Conservation (phyloP, 2,888 invertebrate species). For the Drosophila mayaguana region DNA sequence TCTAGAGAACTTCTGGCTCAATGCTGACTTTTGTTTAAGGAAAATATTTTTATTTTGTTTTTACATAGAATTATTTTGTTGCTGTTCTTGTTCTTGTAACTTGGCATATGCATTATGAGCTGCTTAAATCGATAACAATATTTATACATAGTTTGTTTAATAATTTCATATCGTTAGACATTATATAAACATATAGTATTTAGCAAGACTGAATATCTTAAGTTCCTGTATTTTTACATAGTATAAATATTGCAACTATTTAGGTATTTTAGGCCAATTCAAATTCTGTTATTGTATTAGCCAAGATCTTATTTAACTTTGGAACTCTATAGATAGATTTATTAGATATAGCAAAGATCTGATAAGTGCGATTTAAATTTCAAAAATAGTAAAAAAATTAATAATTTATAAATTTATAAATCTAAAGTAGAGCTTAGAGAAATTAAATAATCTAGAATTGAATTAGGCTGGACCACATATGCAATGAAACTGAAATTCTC, state of each 20-base stretch:
- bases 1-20: neutral
- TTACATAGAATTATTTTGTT: constrained; percentile 38
- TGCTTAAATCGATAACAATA: constrained; percentile 68
- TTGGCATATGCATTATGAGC: constrained; percentile 52
- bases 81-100: constrained; percentile 29
- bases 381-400: neutral
- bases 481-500: neutral
- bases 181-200: constrained; percentile 28
- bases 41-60: constrained; percentile 72
- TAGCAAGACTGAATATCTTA: constrained; percentile 16
- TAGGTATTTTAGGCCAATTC: neutral
- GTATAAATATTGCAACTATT: constrained; percentile 29
- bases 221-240: constrained; percentile 36
- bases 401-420: neutral
- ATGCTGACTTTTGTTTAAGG: constrained; percentile 49
- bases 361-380: constrained; percentile 10
- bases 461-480: neutral
- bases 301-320: neutral
- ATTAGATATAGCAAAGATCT: neutral
- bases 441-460: neutral
- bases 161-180: constrained; percentile 26
- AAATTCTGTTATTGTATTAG: neutral
- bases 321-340: constrained; percentile 5
- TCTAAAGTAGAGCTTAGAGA: neutral
- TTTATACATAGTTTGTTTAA: constrained; percentile 53